Evolutionary conservation across 2,113 vertebrate species (phyloP), one percentile per base, ranked within the genome.

Genomic region (Urocolius indicus): DNA sequence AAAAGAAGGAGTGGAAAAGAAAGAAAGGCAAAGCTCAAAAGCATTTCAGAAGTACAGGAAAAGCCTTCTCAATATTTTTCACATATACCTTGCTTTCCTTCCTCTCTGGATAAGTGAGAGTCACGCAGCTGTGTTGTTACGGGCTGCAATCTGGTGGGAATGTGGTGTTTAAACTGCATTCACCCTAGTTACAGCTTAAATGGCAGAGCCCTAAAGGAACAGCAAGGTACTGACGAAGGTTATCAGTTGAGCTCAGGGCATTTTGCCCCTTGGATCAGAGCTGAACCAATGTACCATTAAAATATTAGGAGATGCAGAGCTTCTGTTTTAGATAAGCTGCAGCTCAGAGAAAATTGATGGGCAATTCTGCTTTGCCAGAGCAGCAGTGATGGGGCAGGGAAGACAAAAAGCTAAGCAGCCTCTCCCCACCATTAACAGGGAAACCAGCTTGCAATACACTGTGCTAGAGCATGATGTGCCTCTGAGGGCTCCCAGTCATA

Each of bases 121-220:
- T 45, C 55, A 24, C 19, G 17, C 45, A 93, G 71, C 65, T 85
- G 34, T 57, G 80, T 69, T 83, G 21, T 82, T 81, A 52, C 32
- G 43, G 92, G 89, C 84, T 93, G 89, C 86, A 91, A 71, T 91
- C 84, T 91, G 67, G 89, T 94, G 73, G 85, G 84, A 84, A 94
- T 10, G 38, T 79, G 84, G 84, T 18, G 61, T 66, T 85, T 79
- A 66, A 94, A 74, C 55, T 26, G 77, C 57, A 62, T 75, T 91
- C 79, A 88, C 71, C 67, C 65, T 22, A 8, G 29, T 86, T 74
- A 74, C n/a, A 84, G 61, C 45, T 66, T 24, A 94, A 94, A 91
- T 57, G 49, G 93, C 82, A 93, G 38, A 92, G 79, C 87, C 94
- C 96, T 92, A 17, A 94, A 95, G 85, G 77, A 95, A 79, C 94